Base-by-base conservation (phyloP, 2,113 vertebrate species). In the Platysternon megacephalum region DNA sequence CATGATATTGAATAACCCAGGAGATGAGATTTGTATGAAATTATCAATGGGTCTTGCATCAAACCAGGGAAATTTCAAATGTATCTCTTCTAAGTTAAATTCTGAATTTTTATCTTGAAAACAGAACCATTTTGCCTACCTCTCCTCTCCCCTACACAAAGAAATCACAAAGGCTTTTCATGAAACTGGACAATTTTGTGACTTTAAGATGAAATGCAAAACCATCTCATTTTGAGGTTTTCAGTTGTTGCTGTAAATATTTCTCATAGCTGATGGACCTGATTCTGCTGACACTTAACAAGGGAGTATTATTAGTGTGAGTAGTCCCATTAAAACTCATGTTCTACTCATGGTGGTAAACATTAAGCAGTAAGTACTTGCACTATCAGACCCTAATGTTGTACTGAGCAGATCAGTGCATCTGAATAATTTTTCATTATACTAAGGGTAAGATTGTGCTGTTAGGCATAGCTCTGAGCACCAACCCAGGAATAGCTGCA, bases 181-280 rank as follows among this genome's bases (percentile, higher is more conserved):
- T 85, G 22, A 78, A 92, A 56, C 52, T 82, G 58, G 5, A 76
- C 24, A 76, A 44, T 91, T 74, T 82, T 92, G 46, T 44, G 91
- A 58, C 44, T 92, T 94, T 48, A 86, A 29, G 79, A 90, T 79
- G 8, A 79, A 90, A 87, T 84, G 94, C 49, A 84, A 68, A 65
- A 46, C 28, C 35, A 78, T 24, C 58, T 51, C 78, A 17, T 83
- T 79, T 35, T 79, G 52, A 48, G 24, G 42, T 19, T 87, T 79
- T 86, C 42, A 79, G 32, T 17, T 56, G 44, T 72, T 86, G 29
- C 74, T 88, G 65, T 91, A 58, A 83, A 88, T 93, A 76, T 82
- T 93, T 92, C 22, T 21, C 56, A 17, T 58, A 65, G 88, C 29
- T 21, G 56, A 42, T 92, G 2, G 61, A 53, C 8, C n/a, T 35